Base-by-base conservation (phyloP, 2,888 invertebrate genomes). In the Noctua comes region DNA sequence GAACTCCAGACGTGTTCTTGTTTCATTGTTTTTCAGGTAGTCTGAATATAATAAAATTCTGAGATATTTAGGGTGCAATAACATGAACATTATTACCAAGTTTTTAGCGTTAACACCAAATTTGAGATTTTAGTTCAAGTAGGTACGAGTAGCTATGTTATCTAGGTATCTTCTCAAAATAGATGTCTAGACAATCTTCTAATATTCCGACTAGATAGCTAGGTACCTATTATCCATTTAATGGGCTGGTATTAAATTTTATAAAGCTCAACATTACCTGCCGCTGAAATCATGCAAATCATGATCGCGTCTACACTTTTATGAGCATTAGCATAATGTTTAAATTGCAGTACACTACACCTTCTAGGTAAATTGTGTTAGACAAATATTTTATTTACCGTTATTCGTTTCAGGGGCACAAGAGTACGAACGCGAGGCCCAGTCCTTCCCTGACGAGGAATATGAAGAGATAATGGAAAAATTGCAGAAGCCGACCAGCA, bases 391-490 rank as follows among this genome's bases (percentile, higher is more conserved):
- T 2, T 71, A n/a, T 65, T 54, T 69, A 66, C 13, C 43, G 11
- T 62, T 10, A 48, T 80, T 48, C 31, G 24, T 88, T 89, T 24
- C 88, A 96, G 96, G 95, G 72, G 95, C 96, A 13, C 96, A 96
- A 0, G 96, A 97, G 87, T 97, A 96, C 86, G 97, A 97, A 80
- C 95, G 96, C 24, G 97, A 97, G 43, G 93, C 93, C 0, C 93
- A 93, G 1, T 84, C 94, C 69, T 92, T 96, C 83, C 94, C 94
- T 43, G 97, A 97, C 76, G 97, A 97, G 68, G 98, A 98, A 83
- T 98, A 98, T 90, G 98, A 98, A 88, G 98, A 98, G 88, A 96
- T 98, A 89, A 95, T 98, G 92, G 98, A 98, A 82, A 97, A 98
- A 83, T 95, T 98, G 83, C 84, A 80, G 57, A 97, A 97, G 89